Base-by-base conservation (phyloP, 2,888 invertebrate species). In the Eupeodes luniger region DNA sequence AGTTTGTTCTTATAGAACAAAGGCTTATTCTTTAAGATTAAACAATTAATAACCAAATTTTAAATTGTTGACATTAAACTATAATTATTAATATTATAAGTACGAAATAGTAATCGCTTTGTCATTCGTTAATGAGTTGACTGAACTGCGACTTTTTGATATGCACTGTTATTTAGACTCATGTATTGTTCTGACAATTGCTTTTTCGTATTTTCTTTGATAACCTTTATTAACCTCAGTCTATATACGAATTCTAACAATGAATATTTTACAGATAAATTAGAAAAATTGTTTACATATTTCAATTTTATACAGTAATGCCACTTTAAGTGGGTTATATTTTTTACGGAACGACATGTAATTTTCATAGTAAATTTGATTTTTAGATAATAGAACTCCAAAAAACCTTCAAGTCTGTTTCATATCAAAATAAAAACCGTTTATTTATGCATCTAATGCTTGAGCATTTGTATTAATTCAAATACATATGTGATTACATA, bases 211-310 rank as follows among this genome's bases (percentile, higher is more conserved):
- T 16, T 70, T 66, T 49, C 16, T 36, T 6, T 19, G 70, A 70
- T 70, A 70, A 70, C 55, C 70, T 70, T 27, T 55, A 36, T 2
- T 49, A 34, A 34, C 19, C 40, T 44, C 36, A 44, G 44, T 12
- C 40, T 55, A 69, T 0, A 53, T 55, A 19, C 12, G 12, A 16
- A 40, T 53, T 55, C 53, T 53, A 55, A 36, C 16, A 53, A 12
- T 11, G 10, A n/a, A 51, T 34, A 40, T 49, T 34, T n/a, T 5
- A 34, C 10, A 67, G n/a, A 16, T 40, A 12, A 40, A 27, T 14
- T 11, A 19, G 53, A 40, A 40, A 19, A 2, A n/a, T 34, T 0
- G 40, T 40, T 40, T 40, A 40, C 40, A 40, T 16, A 12, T 69
- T 69, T 11, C 16, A 40, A 16, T 10, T 53, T 55, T 11, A 5